Evolutionary conservation across 2,888 invertebrate species (phyloP), one percentile per base, ranked within the genome.

Genomic region (Drosophila vallismaia): DNA sequence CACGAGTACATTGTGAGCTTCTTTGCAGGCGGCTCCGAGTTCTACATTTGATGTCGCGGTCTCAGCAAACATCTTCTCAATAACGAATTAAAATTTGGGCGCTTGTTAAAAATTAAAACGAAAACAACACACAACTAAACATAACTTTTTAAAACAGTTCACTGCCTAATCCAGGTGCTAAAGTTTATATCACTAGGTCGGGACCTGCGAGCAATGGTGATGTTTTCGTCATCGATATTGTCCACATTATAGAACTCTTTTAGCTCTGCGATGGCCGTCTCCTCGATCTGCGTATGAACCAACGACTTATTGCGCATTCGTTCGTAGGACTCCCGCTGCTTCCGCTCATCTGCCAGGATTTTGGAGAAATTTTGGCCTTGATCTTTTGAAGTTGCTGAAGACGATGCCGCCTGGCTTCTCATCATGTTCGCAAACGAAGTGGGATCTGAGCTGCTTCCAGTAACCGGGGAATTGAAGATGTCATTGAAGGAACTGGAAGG

Each of bases 241-340:
- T 94, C 94, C 0, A 94, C 93, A 82, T 95, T 95, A 91, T 97
- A 97, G 90, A 95, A 95, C 64, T 93, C 92, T 59, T 94, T 93
- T 64, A 97, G 91, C 77, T 97, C 96, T 69, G 95, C 94, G 76
- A 97, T 96, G 0, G 97, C 97, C 89, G 94, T 94, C 90, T 97
- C 97, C 92, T 97, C 97, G 77, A 96, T 96, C 94, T 97, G 96
- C 12, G 96, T 96, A 75, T 95, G 92, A 62, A 92, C 91, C 26
- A 97, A 92, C 0, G 95, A 94, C 90, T 97, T 97, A 6, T 94
- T 94, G 88, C 94, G 94, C 80, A 95, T 94, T 88, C 95, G 94
- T 1, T 94, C 94, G 73, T 94, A 93, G 83, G 95, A 94, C 74
- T 95, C 95, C 71, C 94, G 94, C 86, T 95, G 95, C 57, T 95